phyloP scores from a whole-genome alignment of 2,797 vertebrate species.

The Characodon lateralis region DNA sequence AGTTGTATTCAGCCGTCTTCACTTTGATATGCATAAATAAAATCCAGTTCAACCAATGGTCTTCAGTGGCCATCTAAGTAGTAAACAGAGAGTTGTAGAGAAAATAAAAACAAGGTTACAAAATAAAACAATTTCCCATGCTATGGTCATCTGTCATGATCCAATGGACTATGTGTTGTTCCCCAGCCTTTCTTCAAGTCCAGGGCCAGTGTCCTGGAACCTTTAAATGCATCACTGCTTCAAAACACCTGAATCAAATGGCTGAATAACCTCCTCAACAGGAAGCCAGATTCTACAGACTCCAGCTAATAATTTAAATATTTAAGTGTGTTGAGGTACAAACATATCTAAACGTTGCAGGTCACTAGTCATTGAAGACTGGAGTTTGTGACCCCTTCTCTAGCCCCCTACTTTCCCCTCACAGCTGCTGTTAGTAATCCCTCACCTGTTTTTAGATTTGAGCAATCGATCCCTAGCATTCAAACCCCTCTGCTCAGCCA shows the following conservation, averaged over 20 bases:
- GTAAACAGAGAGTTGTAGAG: background rate
- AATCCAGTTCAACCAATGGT: background rate
- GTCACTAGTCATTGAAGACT: background rate
- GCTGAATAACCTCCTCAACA: background rate
- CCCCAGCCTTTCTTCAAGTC: background rate
- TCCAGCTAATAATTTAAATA: background rate
- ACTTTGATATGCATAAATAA: background rate
- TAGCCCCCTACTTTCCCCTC: background rate
- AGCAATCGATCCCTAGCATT: background rate
- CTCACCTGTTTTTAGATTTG: background rate
- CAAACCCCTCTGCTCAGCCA: background rate
- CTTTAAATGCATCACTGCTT: background rate
- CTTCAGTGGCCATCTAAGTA: background rate
- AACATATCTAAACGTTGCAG: background rate
- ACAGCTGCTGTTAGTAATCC: background rate
- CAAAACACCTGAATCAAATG: background rate
- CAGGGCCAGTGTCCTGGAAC: background rate
- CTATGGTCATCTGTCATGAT: background rate
- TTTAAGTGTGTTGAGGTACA: background rate
- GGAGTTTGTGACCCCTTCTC: background rate
- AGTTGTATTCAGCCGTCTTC: background rate
- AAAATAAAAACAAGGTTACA: background rate
- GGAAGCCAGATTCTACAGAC: background rate
- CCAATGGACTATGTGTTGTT: background rate
- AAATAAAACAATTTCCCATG: background rate